These are phyloP conservation scores for Laspeyria flexula DNA, from an alignment of 2,888 invertebrate species.

Conservation along the genomic window DNA sequence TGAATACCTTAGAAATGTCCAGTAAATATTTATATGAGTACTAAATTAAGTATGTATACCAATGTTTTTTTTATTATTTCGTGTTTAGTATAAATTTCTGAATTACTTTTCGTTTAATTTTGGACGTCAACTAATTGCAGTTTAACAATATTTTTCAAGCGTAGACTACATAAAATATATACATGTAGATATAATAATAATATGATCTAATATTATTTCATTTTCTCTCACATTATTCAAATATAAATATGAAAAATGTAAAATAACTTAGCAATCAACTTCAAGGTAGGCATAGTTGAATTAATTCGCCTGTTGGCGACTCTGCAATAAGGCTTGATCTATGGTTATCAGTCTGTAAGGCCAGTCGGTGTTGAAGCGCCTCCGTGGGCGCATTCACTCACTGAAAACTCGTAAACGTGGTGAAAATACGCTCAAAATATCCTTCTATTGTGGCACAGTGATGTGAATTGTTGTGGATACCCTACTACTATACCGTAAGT, in stretches of 20 bases:
- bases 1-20: too few species aligned
- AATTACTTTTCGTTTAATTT: too few species aligned
- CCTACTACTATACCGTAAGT: slow-evolving; percentile 23
- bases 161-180: too few species aligned
- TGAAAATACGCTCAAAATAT: slow-evolving; percentile 40
- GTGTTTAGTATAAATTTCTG: too few species aligned
- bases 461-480: slow-evolving; percentile 33
- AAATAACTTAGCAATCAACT: neutral
- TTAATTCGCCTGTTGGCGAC: slow-evolving; percentile 27
- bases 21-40: too few species aligned
- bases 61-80: too few species aligned
- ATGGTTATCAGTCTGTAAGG: slow-evolving; percentile 48
- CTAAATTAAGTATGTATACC: too few species aligned
- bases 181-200: too few species aligned
- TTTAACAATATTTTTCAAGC: too few species aligned
- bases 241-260: neutral
- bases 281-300: slow-evolving; percentile 23
- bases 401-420: slow-evolving; percentile 45
- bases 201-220: neutral
- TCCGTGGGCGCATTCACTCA: slow-evolving; percentile 48
- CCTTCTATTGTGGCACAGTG: slow-evolving; percentile 35
- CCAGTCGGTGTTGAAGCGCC: slow-evolving; percentile 57
- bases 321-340: slow-evolving; percentile 51
- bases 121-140: too few species aligned
- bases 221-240: neutral